A percentile compares a stretch with the other conserved stretches of the same genome.
phyloP scores from a whole-genome alignment of 92 coral and sea anemone species.

The Hydrozoanthus gracilis region DNA sequence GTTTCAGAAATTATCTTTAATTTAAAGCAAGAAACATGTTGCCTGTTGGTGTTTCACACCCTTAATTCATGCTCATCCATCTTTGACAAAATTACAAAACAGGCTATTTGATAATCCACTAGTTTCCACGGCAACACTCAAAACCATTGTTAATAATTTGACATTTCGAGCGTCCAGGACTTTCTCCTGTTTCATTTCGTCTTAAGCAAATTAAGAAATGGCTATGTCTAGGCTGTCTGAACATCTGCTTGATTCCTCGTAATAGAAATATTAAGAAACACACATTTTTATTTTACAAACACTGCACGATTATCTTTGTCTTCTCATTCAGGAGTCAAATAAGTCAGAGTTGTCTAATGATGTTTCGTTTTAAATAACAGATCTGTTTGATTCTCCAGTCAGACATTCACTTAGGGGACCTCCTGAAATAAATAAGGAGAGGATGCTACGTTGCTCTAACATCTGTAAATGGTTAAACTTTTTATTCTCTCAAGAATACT shows the following conservation, averaged over 20 bases:
- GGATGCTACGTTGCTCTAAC: too few species aligned
- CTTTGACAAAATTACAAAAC: not conserved
- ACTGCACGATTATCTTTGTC: not conserved
- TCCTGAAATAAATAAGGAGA: too few species aligned
- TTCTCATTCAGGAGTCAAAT: not conserved
- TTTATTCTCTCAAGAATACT: too few species aligned
- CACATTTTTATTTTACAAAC: not conserved
- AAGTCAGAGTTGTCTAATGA: not conserved
- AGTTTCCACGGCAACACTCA: not conserved
- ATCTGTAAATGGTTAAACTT: too few species aligned
- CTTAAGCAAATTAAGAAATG: not conserved
- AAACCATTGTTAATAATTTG: conserved; percentile 12
- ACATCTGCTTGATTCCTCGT: not conserved
- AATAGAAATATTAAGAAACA: not conserved
- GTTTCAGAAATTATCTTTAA: not conserved
- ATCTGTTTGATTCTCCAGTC: not conserved
- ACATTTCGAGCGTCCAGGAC: not conserved
- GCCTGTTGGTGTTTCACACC: not conserved
- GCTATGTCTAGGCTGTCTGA: not conserved
- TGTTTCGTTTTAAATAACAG: not conserved
- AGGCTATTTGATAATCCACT: not conserved
- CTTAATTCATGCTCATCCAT: not conserved
- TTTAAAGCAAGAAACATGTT: too few species aligned
- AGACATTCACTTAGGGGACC: too few species aligned
- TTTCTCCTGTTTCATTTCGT: too few species aligned